These are phyloP conservation scores for Ivindomyrus marchei DNA, from an alignment of 2,113 vertebrate genomes.

Conservation along the genomic window DNA sequence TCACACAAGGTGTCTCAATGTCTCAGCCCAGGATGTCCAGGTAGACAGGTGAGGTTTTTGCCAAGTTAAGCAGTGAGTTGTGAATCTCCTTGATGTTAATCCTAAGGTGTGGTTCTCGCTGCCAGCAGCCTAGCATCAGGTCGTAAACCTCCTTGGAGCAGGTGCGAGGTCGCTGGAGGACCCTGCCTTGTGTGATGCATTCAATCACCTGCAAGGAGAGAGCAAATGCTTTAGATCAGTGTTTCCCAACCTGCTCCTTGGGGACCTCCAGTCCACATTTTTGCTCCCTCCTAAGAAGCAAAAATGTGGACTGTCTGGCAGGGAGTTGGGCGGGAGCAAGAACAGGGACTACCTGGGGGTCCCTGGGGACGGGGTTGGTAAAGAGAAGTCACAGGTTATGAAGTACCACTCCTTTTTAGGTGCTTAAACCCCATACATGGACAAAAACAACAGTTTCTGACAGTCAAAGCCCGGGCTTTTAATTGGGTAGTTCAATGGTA, in stretches of 20 bases:
- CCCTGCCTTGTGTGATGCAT: conserved; percentile 96
- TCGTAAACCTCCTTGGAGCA: conserved; percentile 97
- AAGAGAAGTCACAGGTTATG: background rate
- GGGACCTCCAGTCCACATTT: background rate
- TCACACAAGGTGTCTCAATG: conserved; percentile 32
- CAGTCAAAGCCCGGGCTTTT: background rate
- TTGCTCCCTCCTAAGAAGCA: background rate
- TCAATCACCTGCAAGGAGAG: conserved; percentile 79
- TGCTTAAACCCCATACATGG: background rate
- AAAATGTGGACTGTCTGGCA: background rate
- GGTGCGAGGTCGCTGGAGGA: conserved; percentile 89
- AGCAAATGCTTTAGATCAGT: background rate
- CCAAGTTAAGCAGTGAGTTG: conserved; percentile 88
- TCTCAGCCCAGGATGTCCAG: conserved; percentile 96
- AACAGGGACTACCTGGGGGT: background rate
- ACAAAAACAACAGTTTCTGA: background rate
- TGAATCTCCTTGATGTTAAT: conserved; percentile 97
- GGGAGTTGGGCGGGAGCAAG: background rate
- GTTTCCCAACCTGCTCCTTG: background rate
- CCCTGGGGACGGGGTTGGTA: background rate
- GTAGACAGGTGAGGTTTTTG: conserved; percentile 96
- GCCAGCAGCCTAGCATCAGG: conserved; percentile 98
- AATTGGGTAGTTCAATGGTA: background rate
- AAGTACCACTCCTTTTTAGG: background rate
- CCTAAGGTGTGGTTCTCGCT: conserved; percentile 95